Base-by-base conservation (phyloP, 2,888 invertebrate genomes). In the Drosophila subquinaria region DNA sequence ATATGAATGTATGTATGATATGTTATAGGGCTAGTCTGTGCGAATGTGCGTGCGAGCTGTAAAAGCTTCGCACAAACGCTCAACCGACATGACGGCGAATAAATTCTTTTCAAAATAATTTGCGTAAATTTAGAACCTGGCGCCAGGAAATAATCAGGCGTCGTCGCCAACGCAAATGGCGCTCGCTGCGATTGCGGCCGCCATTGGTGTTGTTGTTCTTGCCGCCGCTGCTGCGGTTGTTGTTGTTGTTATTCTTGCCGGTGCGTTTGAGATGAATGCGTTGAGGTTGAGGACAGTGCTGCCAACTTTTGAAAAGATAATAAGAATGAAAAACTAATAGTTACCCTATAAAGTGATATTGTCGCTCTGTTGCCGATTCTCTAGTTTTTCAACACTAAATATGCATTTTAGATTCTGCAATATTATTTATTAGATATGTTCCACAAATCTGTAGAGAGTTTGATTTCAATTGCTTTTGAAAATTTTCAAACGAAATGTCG, bases 141-240 rank as follows among this genome's bases (percentile, higher is more conserved):
- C 91, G 92, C 92, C 91, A 92, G 91, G 91, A 92, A 92, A 91
- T 90, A 89, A 91, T 88, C 88, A 81, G 78, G 70, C 82, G 85
- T 82, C 82, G 89, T 73, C 79, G 80, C 80, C 79, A 82, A 81
- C 79, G 75, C 72, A 81, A 79, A 74, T 71, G 73, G 69, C 65
- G 69, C 59, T 55, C 53, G 59, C 55, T 69, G 64, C 57, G 68
- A 64, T 68, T 67, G 67, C 17, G 67, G 55, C 36, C 45, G 56
- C 33, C 48, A 42, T 51, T 57, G 23, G 48, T 42, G 55, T 64
- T 42, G 33, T 55, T 40, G 53, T 53, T 15, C 33, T 59, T 15
- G 17, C 38, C 38, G n/a, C n/a, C n/a, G 62, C 11, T 43, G 20
- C 35, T 35, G 30, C 11, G 33, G 40, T 27, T 55, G 15, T 53